These are phyloP conservation scores for Miichthys miiuy DNA, from an alignment of 2,797 vertebrate species.

Conservation along the genomic window DNA sequence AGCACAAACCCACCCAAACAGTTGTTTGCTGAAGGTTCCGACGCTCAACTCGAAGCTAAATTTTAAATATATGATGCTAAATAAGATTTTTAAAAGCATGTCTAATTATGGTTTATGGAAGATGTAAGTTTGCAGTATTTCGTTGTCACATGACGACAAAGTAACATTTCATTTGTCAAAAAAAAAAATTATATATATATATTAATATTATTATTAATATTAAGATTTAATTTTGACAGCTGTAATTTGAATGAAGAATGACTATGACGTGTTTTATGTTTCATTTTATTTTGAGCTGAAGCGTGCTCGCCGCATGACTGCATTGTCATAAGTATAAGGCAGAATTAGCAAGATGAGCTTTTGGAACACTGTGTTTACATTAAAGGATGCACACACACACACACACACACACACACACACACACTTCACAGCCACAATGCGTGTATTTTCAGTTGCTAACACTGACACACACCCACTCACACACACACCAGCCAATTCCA, in stretches of 20 bases:
- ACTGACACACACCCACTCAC: too few relatives aligned
- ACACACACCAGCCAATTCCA: background rate
- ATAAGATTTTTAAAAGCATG: background rate
- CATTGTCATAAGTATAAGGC: constrained; percentile 37
- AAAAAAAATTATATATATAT: too few relatives aligned
- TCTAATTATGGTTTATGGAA: background rate
- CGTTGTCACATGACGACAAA: background rate
- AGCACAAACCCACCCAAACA: constrained; percentile 20
- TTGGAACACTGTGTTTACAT: background rate
- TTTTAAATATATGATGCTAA: constrained; percentile 2
- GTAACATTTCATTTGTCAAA: background rate
- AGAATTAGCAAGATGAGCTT: constrained; percentile 39
- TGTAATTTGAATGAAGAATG: background rate
- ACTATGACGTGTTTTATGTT: background rate
- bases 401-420: background rate
- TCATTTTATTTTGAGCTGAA: background rate
- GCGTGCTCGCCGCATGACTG: background rate
- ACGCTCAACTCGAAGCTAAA: constrained; percentile 17
- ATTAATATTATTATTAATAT: too few relatives aligned
- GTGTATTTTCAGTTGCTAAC: background rate
- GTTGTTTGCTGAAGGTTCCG: background rate
- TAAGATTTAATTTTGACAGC: too few relatives aligned
- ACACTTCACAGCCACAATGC: background rate
- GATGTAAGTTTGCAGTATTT: background rate
- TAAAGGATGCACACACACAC: background rate